A percentile compares a stretch with the other conserved stretches of the same genome.
Evolutionary conservation across 2,797 vertebrate genomes (phyloP).

Genomic region (Mus minutoides): DNA sequence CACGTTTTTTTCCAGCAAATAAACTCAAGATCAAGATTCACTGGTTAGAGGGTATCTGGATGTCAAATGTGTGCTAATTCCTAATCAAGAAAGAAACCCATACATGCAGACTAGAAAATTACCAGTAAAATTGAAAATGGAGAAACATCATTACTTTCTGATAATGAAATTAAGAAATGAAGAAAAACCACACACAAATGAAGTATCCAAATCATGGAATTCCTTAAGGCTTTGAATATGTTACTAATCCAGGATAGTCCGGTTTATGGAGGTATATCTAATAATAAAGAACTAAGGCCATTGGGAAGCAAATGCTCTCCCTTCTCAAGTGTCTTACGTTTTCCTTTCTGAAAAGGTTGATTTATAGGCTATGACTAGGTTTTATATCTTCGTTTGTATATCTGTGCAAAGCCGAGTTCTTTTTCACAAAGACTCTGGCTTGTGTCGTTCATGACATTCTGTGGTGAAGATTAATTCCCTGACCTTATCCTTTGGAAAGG

Average conservation of each 20-base stretch:
- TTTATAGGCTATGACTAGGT: conserved; percentile 13
- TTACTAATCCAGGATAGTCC: conserved; percentile 8
- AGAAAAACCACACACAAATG: neutral
- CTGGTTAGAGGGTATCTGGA: neutral
- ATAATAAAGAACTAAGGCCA: conserved; percentile 19
- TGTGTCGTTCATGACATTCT: conserved; percentile 81
- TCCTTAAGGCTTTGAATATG: conserved; percentile 37
- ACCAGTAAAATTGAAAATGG: conserved; percentile 35
- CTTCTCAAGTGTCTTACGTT: conserved; percentile 44
- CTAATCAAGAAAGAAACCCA: conserved; percentile 35
- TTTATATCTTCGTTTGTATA: conserved; percentile 74
- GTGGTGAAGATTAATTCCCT: conserved; percentile 84
- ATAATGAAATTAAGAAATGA: conserved; percentile 3
- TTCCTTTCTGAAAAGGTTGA: conserved; percentile 64
- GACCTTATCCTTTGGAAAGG: conserved; percentile 86
- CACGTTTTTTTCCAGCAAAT: conserved; percentile 45
- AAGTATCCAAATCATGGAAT: neutral
- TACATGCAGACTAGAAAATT: neutral
- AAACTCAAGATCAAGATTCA: conserved; percentile 57
- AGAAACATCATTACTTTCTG: neutral
- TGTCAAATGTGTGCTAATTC: neutral
- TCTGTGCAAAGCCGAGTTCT: conserved; percentile 74
- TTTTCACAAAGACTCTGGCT: conserved; percentile 78
- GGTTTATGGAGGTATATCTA: conserved; percentile 28
- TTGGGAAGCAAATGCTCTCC: conserved; percentile 57